Evolutionary conservation across 2,888 invertebrate species (phyloP), one percentile per base, ranked within the genome.

Genomic region (Agrochola lychnidis): DNA sequence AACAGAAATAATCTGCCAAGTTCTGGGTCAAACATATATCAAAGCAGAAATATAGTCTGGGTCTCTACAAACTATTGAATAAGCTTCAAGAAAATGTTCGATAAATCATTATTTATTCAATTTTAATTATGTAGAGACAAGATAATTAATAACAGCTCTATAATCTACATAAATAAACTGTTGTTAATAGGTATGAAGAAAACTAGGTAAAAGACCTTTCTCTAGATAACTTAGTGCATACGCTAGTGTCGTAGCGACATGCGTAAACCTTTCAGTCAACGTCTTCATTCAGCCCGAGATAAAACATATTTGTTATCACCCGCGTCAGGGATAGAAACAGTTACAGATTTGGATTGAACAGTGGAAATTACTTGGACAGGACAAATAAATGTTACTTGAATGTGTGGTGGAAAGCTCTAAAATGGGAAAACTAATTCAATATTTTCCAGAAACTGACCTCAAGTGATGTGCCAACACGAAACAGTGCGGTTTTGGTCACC

Each of bases 251-350:
- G 30, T 62, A 25, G 10, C 12, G 62, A 63, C 76, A 76, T 59
- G 66, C n/a, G 73, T 85, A 85, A 78, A 78, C 30, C 64, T 83
- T 78, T 79, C 72, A 73, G 75, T 70, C 71, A 45, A 79, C 42
- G 76, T 69, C 75, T 84, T 81, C 62, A 84, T 82, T 67, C 72
- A 51, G 30, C 16, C 12, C 12, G 7, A 70, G 81, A 81, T 81
- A 72, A 75, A 72, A 9, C 36, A 63, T 81, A 76, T 22, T 64
- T 62, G 61, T 69, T 77, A 85, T 81, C 82, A 68, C 9, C 4
- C 14, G 42, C 42, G 64, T 57, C n/a, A 62, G 16, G 67, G 25
- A 57, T 57, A 62, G 19, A 48, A 66, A 62, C 66, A 62, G 70
- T 67, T 59, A 72, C 72, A 56, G 63, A 73, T 81, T 76, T 45